Evolutionary conservation across 2,888 invertebrate species (phyloP).

Genomic region (Tolmerus cingulatus): DNA sequence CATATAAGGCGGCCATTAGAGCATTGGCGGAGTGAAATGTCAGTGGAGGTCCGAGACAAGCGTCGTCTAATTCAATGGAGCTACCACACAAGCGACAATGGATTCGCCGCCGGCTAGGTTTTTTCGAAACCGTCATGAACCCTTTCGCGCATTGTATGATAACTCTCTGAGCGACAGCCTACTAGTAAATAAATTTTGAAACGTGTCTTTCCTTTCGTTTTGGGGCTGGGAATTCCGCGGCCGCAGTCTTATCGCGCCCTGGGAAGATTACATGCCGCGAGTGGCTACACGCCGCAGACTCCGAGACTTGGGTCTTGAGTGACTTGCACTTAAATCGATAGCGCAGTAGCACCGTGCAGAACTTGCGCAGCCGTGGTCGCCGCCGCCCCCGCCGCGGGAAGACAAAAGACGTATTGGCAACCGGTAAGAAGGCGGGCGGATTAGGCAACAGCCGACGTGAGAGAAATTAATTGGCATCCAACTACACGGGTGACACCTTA

Average conservation of each 20-base stretch:
- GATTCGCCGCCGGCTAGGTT: neutral
- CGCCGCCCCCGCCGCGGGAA: neutral
- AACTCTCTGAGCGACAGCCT: slow-evolving; percentile 7
- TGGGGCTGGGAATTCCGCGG: neutral
- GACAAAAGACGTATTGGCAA: slow-evolving; percentile 23
- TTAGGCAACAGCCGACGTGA: slow-evolving; percentile 26
- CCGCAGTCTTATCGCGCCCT: neutral
- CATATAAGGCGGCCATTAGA: slow-evolving; percentile 33
- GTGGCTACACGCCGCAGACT: neutral
- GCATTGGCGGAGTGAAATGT: slow-evolving; percentile 20
- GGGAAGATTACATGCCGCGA: slow-evolving; percentile 10
- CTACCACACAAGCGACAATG: neutral
- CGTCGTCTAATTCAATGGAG: slow-evolving; percentile 28
- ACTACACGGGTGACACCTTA: slow-evolving; percentile 29
- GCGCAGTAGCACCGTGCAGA: neutral
- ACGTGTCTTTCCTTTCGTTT: neutral
- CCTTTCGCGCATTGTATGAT: neutral
- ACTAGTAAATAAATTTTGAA: slow-evolving; percentile 1
- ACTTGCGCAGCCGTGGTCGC: neutral
- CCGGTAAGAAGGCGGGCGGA: slow-evolving; percentile 27
- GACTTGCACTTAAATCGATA: neutral
- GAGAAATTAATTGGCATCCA: slow-evolving; percentile 29
- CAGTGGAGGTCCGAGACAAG: neutral
- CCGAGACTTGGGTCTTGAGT: neutral
- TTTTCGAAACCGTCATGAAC: slow-evolving; percentile 1